Base-by-base conservation (phyloP, 2,113 vertebrate genomes). In the Pseudorectes ferrugineus region DNA sequence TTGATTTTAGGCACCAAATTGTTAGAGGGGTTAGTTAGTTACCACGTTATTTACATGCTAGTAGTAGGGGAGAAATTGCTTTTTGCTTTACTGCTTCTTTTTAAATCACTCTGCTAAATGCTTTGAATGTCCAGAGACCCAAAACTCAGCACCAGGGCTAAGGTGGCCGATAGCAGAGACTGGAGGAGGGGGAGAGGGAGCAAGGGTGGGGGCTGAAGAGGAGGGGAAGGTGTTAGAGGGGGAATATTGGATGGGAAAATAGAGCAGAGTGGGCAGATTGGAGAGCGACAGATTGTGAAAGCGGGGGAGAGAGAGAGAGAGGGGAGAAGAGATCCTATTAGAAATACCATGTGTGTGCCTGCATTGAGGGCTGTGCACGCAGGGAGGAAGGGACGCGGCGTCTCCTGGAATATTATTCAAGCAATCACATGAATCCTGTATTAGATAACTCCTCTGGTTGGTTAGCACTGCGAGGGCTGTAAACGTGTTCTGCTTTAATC, bases 251-350 rank as follows among this genome's bases (percentile, higher is more conserved):
- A 96, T 93, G 89, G 96, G 92, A 96, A 97, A 96, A 94, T 95
- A 94, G 95, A 95, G 94, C 95, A 90, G 94, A 94, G 95, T 88
- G 95, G 93, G 93, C 89, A 96, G 95, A 96, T 96, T 96, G 94
- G 94, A 96, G 90, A 95, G 92, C 67, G 96, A 95, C 89, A 96
- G 96, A 96, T 95, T 95, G 95, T 85, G 94, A 94, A 94, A 96
- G 95, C 91, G 81, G 93, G 93, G 87, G 94, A 92, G 93, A 95
- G 91, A 67, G 81, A 70, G 85, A 74, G 85, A 73, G 80, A 73
- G 88, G 23, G 80, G 88, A 81, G 88, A 70, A 88, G 77, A 84
- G 94, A 88, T 91, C 88, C 88, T 91, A 96, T 96, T 86, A 96
- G 93, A 91, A 95, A 85, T 89, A 88, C 88, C 86, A 61, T 92